These are phyloP conservation scores for Rana temporaria DNA, from an alignment of 2,113 vertebrate species.

Conservation along the genomic window DNA sequence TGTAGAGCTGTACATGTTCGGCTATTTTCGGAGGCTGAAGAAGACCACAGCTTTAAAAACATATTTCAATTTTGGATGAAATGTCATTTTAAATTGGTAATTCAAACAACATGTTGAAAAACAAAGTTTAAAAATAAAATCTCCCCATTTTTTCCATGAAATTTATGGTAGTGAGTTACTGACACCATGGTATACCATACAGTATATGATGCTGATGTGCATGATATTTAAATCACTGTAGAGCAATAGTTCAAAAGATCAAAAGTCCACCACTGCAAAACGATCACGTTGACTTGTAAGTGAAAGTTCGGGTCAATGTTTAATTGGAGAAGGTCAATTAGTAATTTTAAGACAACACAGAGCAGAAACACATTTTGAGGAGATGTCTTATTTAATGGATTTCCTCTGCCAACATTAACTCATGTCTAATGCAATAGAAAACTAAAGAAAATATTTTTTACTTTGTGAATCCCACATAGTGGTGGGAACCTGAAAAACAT, in stretches of 20 bases:
- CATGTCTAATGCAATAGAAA: constrained; percentile 2
- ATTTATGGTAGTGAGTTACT: too few relatives aligned
- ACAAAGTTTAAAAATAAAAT: too few relatives aligned
- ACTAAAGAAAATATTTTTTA: constrained; percentile 36
- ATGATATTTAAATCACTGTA: neutral
- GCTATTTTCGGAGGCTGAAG: too few relatives aligned
- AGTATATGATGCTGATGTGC: too few relatives aligned
- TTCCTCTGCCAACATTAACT: constrained; percentile 22
- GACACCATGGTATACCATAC: too few relatives aligned
- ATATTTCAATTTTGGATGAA: too few relatives aligned
- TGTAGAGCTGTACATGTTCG: too few relatives aligned
- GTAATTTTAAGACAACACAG: constrained; percentile 15
- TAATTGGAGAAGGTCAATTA: constrained; percentile 48
- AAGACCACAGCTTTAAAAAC: too few relatives aligned
- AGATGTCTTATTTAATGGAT: neutral
- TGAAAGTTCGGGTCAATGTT: constrained; percentile 37
- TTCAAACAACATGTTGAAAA: too few relatives aligned
- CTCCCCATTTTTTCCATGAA: too few relatives aligned
- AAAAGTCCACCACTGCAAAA: constrained; percentile 23
- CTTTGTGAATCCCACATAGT: neutral
- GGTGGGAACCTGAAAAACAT: neutral
- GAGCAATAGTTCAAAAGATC: constrained; percentile 18
- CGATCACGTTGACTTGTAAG: constrained; percentile 26
- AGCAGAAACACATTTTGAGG: neutral
- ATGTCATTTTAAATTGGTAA: too few relatives aligned